phyloP scores from a whole-genome alignment of 1,140 invertebrate species.

The Aphis craccivora region DNA sequence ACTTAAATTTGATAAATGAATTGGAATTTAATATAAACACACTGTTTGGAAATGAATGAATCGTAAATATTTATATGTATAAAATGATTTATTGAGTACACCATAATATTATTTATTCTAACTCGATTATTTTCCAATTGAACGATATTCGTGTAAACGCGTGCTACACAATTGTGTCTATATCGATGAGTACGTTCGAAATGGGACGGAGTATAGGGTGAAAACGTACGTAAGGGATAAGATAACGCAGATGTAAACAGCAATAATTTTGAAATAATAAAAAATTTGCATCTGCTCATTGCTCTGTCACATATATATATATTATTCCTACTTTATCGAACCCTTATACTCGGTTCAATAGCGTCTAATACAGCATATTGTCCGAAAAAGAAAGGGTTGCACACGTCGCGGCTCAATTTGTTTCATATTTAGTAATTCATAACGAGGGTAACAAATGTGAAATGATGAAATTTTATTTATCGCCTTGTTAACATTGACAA shows the following conservation, averaged over 20 bases:
- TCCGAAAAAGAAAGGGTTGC: conserved; percentile 25
- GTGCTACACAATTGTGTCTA: not conserved
- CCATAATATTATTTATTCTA: not conserved
- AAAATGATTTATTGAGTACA: not conserved
- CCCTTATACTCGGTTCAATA: conserved; percentile 1
- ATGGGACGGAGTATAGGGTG: not conserved
- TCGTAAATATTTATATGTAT: conserved; percentile 20
- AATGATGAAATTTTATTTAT: not conserved
- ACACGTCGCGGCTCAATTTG: not conserved
- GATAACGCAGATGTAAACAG: conserved; percentile 25
- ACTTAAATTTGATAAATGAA: conserved; percentile 10
- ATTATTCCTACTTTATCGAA: not conserved
- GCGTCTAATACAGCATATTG: conserved; percentile 32
- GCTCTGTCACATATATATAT: not conserved
- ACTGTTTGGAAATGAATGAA: conserved; percentile 5
- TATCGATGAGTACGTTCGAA: not conserved
- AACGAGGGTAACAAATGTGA: not conserved
- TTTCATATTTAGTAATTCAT: conserved; percentile 7
- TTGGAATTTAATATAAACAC: not conserved
- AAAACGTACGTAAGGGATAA: conserved; percentile 6
- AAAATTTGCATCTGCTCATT: conserved; percentile 29
- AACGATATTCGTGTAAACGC: not conserved
- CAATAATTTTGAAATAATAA: conserved; percentile 25
- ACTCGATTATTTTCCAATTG: conserved; percentile 30
- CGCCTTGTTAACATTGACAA: not conserved